A percentile compares a stretch with the other conserved stretches of the same genome.
Evolutionary conservation across 2,888 invertebrate species (phyloP).

Genomic region (Hartigia nigra): DNA sequence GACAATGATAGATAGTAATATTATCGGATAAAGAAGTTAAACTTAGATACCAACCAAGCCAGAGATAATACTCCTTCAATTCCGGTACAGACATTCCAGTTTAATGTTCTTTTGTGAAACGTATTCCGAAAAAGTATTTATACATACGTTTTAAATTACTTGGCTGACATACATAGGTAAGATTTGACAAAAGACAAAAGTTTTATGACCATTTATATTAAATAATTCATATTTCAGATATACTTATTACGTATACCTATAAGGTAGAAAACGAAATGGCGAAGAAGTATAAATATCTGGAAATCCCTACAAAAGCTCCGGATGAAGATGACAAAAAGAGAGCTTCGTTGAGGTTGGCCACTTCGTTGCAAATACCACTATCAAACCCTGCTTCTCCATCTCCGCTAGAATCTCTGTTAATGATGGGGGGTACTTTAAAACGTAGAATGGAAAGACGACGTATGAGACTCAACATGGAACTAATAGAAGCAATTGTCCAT

Average conservation of each 20-base stretch:
- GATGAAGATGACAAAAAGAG: not conserved
- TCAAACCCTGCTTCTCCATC: conserved; percentile 22
- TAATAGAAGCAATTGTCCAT: conserved; percentile 66
- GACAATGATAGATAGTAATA: no score
- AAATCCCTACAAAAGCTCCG: not conserved
- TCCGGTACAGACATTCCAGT: no score
- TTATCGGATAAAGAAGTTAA: not conserved
- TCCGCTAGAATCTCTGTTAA: conserved; percentile 36
- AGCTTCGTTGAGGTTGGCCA: not conserved
- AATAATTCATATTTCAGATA: not conserved
- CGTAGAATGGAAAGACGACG: conserved; percentile 65
- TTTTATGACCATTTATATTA: no score
- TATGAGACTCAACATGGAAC: conserved; percentile 68
- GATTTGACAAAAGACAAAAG: no score
- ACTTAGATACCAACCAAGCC: not conserved
- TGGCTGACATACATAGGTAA: not conserved
- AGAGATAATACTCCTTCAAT: no score
- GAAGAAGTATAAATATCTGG: not conserved
- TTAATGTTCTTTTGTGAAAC: no score
- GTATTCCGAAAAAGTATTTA: no score
- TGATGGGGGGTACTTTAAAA: conserved; percentile 57
- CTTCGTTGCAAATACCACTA: not conserved
- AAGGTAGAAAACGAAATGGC: not conserved
- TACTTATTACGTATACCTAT: not conserved
- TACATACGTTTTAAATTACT: no score